Conservation (phyloP, 1,140 invertebrate species). For the Aricia agestis region DNA sequence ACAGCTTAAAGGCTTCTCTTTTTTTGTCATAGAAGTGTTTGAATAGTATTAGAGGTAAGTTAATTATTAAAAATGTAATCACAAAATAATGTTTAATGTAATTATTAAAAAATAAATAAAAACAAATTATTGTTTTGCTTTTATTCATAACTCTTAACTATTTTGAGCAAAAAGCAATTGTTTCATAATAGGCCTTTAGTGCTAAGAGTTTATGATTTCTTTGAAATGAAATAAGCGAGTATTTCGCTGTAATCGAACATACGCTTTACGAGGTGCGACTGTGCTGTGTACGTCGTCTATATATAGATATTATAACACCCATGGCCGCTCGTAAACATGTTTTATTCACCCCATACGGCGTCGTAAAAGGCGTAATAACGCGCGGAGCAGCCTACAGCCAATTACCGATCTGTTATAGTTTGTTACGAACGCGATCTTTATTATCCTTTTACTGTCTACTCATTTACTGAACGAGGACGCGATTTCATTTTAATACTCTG, state of each 20-base stretch:
- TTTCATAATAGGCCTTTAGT: not conserved
- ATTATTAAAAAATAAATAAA: too few species aligned
- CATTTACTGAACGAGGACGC: conserved; percentile 68
- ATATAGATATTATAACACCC: conserved; percentile 61
- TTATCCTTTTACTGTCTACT: conserved; percentile 74
- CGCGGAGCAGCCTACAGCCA: conserved; percentile 72
- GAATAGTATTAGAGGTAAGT: too few species aligned
- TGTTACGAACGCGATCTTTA: conserved; percentile 74
- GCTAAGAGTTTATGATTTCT: not conserved
- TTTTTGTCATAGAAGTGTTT: too few species aligned
- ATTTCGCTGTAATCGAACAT: not conserved
- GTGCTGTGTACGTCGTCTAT: not conserved
- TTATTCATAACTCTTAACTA: too few species aligned
- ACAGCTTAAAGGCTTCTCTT: too few species aligned
- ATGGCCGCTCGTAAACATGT: conserved; percentile 74
- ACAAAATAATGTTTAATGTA: too few species aligned
- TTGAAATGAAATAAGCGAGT: not conserved
- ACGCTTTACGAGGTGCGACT: not conserved
- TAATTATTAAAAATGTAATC: too few species aligned
- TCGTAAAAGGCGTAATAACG: conserved; percentile 75
- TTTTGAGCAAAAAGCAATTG: too few species aligned
- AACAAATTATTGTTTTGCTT: too few species aligned
- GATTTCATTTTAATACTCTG: conserved; percentile 45
- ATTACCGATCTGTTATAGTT: conserved; percentile 76
- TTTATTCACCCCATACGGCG: conserved; percentile 74